Evolutionary conservation across 1,140 invertebrate species (phyloP).

Genomic region (Drosophila asahinai): DNA sequence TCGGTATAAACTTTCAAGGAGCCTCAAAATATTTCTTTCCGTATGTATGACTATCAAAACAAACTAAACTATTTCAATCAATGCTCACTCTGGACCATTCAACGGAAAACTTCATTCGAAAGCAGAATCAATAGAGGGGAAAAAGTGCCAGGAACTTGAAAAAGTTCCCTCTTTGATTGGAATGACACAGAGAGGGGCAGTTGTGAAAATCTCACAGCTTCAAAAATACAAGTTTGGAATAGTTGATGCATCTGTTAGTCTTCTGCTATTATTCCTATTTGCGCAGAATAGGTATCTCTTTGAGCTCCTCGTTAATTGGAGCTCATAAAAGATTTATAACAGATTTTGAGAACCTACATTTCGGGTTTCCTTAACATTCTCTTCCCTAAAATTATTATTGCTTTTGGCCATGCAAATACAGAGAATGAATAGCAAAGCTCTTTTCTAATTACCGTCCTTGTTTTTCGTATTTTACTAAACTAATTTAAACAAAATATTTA

Average conservation of each 20-base stretch:
- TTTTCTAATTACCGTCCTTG: slow-evolving; percentile 7
- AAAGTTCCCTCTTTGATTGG: slow-evolving; percentile 44
- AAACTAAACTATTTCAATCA: slow-evolving; percentile 57
- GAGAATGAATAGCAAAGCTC: not conserved
- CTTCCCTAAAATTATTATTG: not conserved
- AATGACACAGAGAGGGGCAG: slow-evolving; percentile 1
- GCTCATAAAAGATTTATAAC: not conserved
- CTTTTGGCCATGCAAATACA: slow-evolving; percentile 9
- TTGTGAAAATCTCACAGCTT: slow-evolving; percentile 4
- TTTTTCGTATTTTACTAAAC: slow-evolving; percentile 13
- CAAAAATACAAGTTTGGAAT: slow-evolving; percentile 36
- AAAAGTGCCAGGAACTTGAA: slow-evolving; percentile 37
- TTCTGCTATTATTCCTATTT: slow-evolving; percentile 14
- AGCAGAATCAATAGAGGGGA: slow-evolving; percentile 49
- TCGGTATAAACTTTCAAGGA: slow-evolving; percentile 13
- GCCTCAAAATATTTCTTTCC: slow-evolving; percentile 20
- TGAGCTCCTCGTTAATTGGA: not conserved
- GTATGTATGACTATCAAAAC: slow-evolving; percentile 53
- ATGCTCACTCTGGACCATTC: slow-evolving; percentile 41
- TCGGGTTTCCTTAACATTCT: no score
- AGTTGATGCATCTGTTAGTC: slow-evolving; percentile 36
- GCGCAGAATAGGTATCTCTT: not conserved
- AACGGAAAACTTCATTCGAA: slow-evolving; percentile 38
- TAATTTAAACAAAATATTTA: slow-evolving; percentile 39
- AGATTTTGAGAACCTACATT: not conserved